These are phyloP conservation scores for Eurystomus glaucurus DNA, from an alignment of 2,797 vertebrate species.

Conservation along the genomic window DNA sequence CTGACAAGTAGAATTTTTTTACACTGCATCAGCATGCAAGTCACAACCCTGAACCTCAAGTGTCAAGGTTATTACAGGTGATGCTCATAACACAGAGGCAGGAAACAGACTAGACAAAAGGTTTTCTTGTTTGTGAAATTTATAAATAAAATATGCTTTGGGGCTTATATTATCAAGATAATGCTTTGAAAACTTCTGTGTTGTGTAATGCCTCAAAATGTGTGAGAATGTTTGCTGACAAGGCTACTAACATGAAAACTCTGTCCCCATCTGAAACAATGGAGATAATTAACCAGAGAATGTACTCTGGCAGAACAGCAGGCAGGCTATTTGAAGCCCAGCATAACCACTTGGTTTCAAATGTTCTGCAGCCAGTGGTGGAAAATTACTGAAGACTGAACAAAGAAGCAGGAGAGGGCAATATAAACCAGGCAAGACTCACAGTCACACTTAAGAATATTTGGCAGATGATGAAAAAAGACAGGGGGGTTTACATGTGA, in stretches of 20 bases:
- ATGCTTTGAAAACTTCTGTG: neutral
- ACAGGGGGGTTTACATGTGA: neutral
- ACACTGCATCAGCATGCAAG: accelerated
- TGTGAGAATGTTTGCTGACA: conserved; percentile 4
- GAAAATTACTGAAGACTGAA: conserved; percentile 10
- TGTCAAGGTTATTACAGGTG: neutral
- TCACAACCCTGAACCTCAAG: neutral
- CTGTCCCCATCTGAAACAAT: neutral
- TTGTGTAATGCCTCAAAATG: neutral
- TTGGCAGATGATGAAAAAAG: neutral
- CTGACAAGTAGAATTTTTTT: neutral
- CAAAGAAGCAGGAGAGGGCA: neutral
- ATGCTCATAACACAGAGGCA: neutral
- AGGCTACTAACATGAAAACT: neutral
- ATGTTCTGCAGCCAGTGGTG: neutral
- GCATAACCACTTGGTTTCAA: conserved; percentile 3
- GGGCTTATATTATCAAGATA: neutral
- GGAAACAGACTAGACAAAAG: neutral
- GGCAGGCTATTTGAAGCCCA: neutral
- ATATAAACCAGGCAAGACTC: neutral
- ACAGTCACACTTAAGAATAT: neutral
- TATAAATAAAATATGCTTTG: neutral
- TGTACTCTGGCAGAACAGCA: neutral
- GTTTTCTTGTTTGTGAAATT: neutral
- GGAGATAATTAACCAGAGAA: conserved; percentile 39